Evolutionary conservation across 2,888 invertebrate species (phyloP), one percentile per base, ranked within the genome.

Genomic region (Melitaea athalia): DNA sequence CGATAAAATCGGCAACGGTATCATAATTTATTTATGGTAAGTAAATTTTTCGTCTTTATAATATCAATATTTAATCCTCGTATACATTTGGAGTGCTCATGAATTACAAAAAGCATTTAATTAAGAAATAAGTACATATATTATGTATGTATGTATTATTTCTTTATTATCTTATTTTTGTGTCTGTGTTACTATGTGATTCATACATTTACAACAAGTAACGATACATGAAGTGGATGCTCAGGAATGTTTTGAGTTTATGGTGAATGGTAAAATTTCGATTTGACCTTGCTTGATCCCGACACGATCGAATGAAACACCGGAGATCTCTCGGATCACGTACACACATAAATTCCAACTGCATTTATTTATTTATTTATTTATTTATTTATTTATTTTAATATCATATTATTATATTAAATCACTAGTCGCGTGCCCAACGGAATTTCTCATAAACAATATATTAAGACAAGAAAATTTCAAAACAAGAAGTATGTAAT

Each of bases 211-310:
- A 7, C 5, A 5, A 33, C n/a, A n/a, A 24, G 24, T 24, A 24
- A 43, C 4, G 43, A 43, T 43, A 43, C 24, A 24, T 24, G 24
- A 1, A 38, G 8, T 38, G 38, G 38, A 45, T 14, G 11, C 45
- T 45, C 45, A 45, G 45, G 45, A 45, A 45, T 45, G 0, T 45
- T 45, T 45, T 11, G 45, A 2, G 11, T 45, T 14, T 5, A 45
- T 14, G 45, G 45, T 45, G 50, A 14, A 50, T 8, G 50, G n/a
- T n/a, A 42, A 59, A 63, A 63, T 66, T 55, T 59, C 59, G 50
- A 47, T 38, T 15, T 59, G 60, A 69, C 66, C 69, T 50, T 66
- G 55, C 43, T 38, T 63, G 66, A 69, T 59, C 59, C 49, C 66
- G 8, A 8, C 38, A 59, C 52, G 3, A 17, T 47, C 24, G 33